Conservation (phyloP, 2,888 invertebrate species). For the Hermaeophaga mercurialis region DNA sequence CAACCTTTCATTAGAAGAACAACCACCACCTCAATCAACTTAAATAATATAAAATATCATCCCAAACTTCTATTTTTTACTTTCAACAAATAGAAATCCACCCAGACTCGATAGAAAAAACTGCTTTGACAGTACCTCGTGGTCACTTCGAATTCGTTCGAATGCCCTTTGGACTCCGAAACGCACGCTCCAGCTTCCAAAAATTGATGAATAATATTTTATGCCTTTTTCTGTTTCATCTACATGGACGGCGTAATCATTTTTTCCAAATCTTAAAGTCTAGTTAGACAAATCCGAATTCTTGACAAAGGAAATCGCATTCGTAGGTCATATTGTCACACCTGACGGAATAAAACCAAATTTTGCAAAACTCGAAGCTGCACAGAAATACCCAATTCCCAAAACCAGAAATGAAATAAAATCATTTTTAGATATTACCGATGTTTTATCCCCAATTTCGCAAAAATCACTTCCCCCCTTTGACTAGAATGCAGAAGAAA, state of each 20-base stretch:
- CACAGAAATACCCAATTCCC: conserved; percentile 35
- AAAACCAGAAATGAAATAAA: conserved; percentile 36
- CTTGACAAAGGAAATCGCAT: conserved; percentile 30
- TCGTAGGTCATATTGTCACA: conserved; percentile 31
- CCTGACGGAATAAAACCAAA: conserved; percentile 33
- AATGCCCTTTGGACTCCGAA: too few relatives aligned
- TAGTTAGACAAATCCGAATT: conserved; percentile 32
- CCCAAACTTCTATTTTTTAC: neutral
- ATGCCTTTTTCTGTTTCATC: too few relatives aligned
- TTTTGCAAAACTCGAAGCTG: conserved; percentile 32
- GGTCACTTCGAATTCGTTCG: too few relatives aligned
- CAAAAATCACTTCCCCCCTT: conserved; percentile 36
- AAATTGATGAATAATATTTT: too few relatives aligned
- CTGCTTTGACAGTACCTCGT: too few relatives aligned
- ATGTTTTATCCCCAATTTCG: conserved; percentile 33
- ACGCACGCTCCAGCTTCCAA: too few relatives aligned
- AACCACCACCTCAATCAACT: too few relatives aligned
- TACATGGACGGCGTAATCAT: too few relatives aligned
- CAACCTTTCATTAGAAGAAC: neutral
- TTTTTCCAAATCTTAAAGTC: conserved; percentile 34
- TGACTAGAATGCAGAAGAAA: too few relatives aligned
- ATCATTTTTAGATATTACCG: conserved; percentile 37
- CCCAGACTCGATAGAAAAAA: too few relatives aligned
- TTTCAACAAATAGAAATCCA: too few relatives aligned
- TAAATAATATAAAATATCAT: conserved; percentile 5